Base-by-base conservation (phyloP, 2,797 vertebrate genomes). In the Ibycter americanus region DNA sequence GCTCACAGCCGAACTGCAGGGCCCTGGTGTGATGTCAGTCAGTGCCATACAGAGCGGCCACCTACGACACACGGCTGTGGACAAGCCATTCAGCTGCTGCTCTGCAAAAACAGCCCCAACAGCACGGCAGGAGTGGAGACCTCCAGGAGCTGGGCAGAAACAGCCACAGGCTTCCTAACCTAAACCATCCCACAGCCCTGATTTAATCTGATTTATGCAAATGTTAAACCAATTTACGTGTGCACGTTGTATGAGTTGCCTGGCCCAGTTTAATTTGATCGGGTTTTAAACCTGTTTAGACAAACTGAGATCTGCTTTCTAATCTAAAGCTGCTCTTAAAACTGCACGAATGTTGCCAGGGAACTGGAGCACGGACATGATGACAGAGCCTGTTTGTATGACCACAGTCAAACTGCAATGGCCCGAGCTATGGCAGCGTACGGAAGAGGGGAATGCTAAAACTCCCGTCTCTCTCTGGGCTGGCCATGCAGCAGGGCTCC, bases 201-300 rank as follows among this genome's bases (percentile, higher is more conserved):
- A 11, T 54, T 84, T 95, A 92, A 93, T 91, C 91, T 59, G 84
- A 95, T 88, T 74, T 20, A 85, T 70, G 85, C 90, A 81, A 83
- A 85, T 7, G 71, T 62, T 89, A 95, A 96, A 96, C 73, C 93
- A 90, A 84, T 92, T 92, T 68, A 76, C 78, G 95, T 73, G 82
- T 38, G 63, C 78, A 61, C 84, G 13, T 11, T 44, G 36, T 34
- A 70, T 2, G 3, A 38, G 71, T 55, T 23, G 44, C 89, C 86
- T 76, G 90, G 91, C 89, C 93, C 54, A 15, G 63, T 95, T 96
- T 89, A 85, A 92, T 92, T 91, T 72, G 85, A 94, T 88, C 32
- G 68, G 68, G n/a, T 91, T 95, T 78, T 68, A 86, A 96, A 95
- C 91, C 95, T 77, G 85, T 95, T 96, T 91, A 83, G 91, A 77